Percentiles rank a stretch among this genome's conserved stretches.
Evolutionary conservation across 2,888 invertebrate species (phyloP).

Genomic region (Thyatira batis): DNA sequence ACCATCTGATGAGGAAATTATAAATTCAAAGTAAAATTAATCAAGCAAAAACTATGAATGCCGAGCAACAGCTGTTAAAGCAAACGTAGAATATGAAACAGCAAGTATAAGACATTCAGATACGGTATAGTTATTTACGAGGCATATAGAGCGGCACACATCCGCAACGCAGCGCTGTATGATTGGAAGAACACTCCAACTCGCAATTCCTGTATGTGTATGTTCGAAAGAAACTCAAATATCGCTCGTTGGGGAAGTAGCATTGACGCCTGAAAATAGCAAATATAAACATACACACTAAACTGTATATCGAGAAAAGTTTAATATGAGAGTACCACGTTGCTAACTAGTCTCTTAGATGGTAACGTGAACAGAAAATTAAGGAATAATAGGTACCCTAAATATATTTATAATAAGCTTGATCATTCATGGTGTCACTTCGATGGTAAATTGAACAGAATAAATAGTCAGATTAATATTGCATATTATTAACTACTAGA

Average conservation of each 20-base stretch:
- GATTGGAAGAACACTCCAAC: slow-evolving; percentile 84
- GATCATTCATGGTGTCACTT: too few relatives aligned
- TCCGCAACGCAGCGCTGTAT: slow-evolving; percentile 77
- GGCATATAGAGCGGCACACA: slow-evolving; percentile 86
- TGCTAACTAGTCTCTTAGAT: too few relatives aligned
- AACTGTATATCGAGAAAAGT: too few relatives aligned
- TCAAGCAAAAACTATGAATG: background rate
- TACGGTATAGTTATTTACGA: slow-evolving; percentile 12
- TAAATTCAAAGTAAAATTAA: background rate
- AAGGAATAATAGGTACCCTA: too few relatives aligned
- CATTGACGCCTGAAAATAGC: slow-evolving; percentile 77
- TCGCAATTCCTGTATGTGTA: slow-evolving; percentile 86
- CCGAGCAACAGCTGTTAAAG: background rate
- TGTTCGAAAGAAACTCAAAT: slow-evolving; percentile 81
- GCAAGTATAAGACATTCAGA: background rate
- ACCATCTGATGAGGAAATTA: slow-evolving; percentile 30
- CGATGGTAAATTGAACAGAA: too few relatives aligned
- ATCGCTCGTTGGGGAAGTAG: slow-evolving; percentile 82
- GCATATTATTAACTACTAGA: too few relatives aligned
- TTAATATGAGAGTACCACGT: too few relatives aligned
- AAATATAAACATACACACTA: background rate
- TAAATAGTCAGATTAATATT: too few relatives aligned
- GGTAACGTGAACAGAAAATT: too few relatives aligned
- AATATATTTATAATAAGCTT: too few relatives aligned
- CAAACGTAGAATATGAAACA: background rate